phyloP scores from a whole-genome alignment of 2,797 vertebrate species.

The Sebastes baramenuke region DNA sequence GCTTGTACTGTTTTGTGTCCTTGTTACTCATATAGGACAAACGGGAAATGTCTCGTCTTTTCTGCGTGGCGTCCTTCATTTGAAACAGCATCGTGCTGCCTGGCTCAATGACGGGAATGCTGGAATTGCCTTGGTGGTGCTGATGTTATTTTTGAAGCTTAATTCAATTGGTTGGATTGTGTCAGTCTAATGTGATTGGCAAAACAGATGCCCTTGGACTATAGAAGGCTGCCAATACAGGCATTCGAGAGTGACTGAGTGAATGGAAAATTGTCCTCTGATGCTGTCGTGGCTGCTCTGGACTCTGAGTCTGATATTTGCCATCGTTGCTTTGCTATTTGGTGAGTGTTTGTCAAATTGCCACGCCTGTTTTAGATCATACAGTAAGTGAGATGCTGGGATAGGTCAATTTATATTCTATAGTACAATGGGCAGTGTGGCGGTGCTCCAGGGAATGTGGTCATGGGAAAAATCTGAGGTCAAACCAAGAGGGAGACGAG shows the following conservation, averaged over 20 bases:
- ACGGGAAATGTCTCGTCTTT: neutral
- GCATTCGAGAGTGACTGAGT: constrained; percentile 46
- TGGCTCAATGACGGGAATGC: constrained; percentile 6
- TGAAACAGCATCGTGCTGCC: constrained; percentile 3
- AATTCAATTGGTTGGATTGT: constrained; percentile 68
- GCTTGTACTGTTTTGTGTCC: neutral
- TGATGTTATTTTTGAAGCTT: constrained; percentile 67
- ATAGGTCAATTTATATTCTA: constrained; percentile 51
- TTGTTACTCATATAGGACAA: neutral
- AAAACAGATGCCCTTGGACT: constrained; percentile 67
- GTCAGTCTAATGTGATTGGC: constrained; percentile 72
- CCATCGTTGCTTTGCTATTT: constrained; percentile 31
- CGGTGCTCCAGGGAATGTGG: constrained; percentile 53
- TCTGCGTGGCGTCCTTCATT: neutral
- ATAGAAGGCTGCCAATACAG: constrained; percentile 61
- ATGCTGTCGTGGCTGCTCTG: constrained; percentile 12
- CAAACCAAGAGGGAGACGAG: constrained; percentile 58
- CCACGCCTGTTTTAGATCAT: constrained; percentile 39
- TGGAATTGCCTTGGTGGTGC: constrained; percentile 37
- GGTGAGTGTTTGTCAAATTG: constrained; percentile 19
- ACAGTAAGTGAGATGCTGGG: constrained; percentile 17
- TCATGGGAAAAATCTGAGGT: constrained; percentile 75
- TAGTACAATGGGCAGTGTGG: constrained; percentile 44
- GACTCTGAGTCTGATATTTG: constrained; percentile 27
- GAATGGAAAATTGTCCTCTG: constrained; percentile 45